Evolutionary conservation across 2,113 vertebrate species (phyloP), one percentile per base, ranked within the genome.

Genomic region (Corythornis cristatus): DNA sequence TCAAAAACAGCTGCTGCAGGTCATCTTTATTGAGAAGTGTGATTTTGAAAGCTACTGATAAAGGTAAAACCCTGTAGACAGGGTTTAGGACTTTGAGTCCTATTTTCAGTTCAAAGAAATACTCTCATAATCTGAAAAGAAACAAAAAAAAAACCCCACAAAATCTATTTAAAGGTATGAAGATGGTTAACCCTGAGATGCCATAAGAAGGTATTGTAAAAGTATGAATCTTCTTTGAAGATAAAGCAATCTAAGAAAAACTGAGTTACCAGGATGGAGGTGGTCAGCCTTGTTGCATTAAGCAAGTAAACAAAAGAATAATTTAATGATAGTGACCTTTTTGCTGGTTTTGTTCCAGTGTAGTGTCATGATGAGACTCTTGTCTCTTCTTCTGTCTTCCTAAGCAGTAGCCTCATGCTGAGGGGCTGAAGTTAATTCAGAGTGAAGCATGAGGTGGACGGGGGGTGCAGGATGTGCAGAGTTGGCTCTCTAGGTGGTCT

Each of bases 341-440:
- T 40, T 43, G 43, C 29, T 77, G 17, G 1, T 37, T 82, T 83
- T 81, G 9, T 65, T 61, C 10, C n/a, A 11, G 7, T 0, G 0
- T 14, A 35, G 5, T 20, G 18, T 45, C 25, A 73, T 72, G 17
- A 83, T 67, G 35, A 67, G 70, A 46, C 31, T 71, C 33, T 19
- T 48, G 7, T 64, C 31, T 73, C 67, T 86, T 58, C 58, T 71
- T 78, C 40, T 66, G 25, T 23, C 43, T 61, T 88, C 21, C 56
- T 31, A 56, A 53, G 53, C 13, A 61, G 42, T 26, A 72, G 35
- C 12, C 29, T 35, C 22, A 35, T 0, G 3, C 15, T 1, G 2
- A 84, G 33, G 56, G 19, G 28, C 28, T 64, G 22, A 43, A 58
- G 23, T 61, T 15, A 43, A 22, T 1, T 3, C 0, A 3, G 20